Conservation (phyloP, 2,888 invertebrate species). For the Syrista parreyssii region DNA sequence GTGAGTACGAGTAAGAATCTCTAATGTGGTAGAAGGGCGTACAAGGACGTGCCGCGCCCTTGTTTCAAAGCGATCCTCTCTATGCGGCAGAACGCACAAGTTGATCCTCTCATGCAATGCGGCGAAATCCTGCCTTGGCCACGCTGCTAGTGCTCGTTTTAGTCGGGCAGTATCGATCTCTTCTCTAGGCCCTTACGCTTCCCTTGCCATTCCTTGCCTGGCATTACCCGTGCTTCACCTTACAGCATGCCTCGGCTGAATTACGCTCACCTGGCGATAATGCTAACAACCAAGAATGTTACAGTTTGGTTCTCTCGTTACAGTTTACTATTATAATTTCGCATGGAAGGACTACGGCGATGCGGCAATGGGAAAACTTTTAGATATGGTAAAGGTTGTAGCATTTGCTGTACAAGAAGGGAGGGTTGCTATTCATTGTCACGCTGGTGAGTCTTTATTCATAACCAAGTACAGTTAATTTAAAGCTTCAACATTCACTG, state of each 20-base stretch:
- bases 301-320: conserved; percentile 35
- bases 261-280: neutral
- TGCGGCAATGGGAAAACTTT: conserved; percentile 78
- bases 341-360: conserved; percentile 89
- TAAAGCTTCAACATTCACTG: neutral
- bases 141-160: conserved; percentile 23
- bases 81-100: conserved; percentile 48
- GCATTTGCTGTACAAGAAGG: conserved; percentile 86
- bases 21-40: neutral
- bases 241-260: neutral
- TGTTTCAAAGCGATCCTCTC: neutral
- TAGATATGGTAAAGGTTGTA: conserved; percentile 92
- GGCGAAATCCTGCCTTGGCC: conserved; percentile 38
- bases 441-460: conserved; percentile 74
- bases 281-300: neutral
- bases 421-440: conserved; percentile 87
- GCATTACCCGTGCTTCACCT: neutral
- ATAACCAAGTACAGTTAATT: neutral
- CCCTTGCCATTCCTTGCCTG: neutral
- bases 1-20: conserved; percentile 69
- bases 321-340: conserved; percentile 93
- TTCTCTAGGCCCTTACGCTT: neutral
- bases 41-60: neutral
- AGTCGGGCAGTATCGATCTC: neutral
- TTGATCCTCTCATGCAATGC: conserved; percentile 56